Base-by-base conservation (phyloP, 1,140 invertebrate species). In the Trichogramma pretiosum region DNA sequence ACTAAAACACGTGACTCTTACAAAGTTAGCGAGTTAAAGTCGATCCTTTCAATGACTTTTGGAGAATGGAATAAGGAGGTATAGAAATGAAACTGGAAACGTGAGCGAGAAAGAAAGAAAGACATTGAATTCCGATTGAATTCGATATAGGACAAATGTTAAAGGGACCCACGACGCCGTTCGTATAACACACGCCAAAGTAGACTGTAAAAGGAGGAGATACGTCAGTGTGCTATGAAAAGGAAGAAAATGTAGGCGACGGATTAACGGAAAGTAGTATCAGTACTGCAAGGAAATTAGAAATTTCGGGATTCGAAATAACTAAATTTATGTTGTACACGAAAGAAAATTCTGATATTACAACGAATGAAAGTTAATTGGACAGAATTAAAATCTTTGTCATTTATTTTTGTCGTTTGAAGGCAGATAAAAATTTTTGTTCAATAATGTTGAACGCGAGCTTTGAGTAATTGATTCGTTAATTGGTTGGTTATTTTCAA, bases 381-480 rank as follows among this genome's bases (percentile, higher is more conserved):
- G n/a, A n/a, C n/a, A n/a, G n/a, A n/a, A n/a, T n/a, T n/a, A n/a
- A n/a, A n/a, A n/a, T n/a, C n/a, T n/a, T n/a, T n/a, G n/a, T n/a
- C n/a, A 28, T 23, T 42, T 23, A 28, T 22, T 42, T 42, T 28
- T 28, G 24, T 28, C 24, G 11, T 28, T 5, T 5, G 24, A 11
- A 28, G 24, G 24, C 24, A 11, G 24, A 28, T 28, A 11, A 28
- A 11, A 28, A 5, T 28, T 28, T 28, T 28, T 28, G 24, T 28
- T 28, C 24, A 11, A 28, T 7, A 5, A 28, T 7, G 24, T 28
- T 5, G 11, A 28, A 28, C 35, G 35, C 17, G 35, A 5, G 40
- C 26, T 18, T 14, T 22, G 38, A 23, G 54, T 59, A 61, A 50
- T 61, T 57, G 53, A 30, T 53, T 56, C 53, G 59, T 63, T 68